Evolutionary conservation across 35 echinoderm and acorn worm genomes (phyloP).

Genomic region (Apostichopus californicus): DNA sequence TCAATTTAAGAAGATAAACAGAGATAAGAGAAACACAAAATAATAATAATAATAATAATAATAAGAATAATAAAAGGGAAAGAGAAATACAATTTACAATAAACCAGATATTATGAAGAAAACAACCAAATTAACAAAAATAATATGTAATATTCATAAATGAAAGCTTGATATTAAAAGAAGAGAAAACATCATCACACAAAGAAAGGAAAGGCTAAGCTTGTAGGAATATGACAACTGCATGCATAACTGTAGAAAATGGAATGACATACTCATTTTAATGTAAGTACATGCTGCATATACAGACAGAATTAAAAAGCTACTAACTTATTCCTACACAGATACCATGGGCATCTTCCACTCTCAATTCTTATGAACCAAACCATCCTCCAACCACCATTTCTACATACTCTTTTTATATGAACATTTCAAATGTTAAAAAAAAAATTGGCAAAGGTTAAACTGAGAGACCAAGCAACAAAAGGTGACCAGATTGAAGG

Average conservation of each 20-base stretch:
- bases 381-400: not conserved
- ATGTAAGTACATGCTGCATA: slow-evolving; percentile 48
- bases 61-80: too few relatives aligned
- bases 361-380: not conserved
- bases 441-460: not conserved
- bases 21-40: too few relatives aligned
- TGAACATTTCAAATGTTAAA: not conserved
- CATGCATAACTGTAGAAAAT: slow-evolving; percentile 29
- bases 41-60: too few relatives aligned
- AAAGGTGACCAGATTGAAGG: not conserved
- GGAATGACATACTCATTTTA: slow-evolving; percentile 41
- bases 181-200: not conserved
- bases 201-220: slow-evolving; percentile 29
- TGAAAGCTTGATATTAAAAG: slow-evolving; percentile 11
- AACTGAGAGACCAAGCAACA: not conserved
- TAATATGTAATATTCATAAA: not conserved
- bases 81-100: too few relatives aligned
- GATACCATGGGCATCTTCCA: not conserved
- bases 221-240: not conserved
- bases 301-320: slow-evolving; percentile 23
- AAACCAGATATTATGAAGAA: too few relatives aligned
- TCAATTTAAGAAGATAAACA: too few relatives aligned
- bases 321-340: not conserved
- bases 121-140: not conserved
- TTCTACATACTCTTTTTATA: not conserved